Conservation (phyloP, 2,113 vertebrate species). For the Corvus moneduloides region DNA sequence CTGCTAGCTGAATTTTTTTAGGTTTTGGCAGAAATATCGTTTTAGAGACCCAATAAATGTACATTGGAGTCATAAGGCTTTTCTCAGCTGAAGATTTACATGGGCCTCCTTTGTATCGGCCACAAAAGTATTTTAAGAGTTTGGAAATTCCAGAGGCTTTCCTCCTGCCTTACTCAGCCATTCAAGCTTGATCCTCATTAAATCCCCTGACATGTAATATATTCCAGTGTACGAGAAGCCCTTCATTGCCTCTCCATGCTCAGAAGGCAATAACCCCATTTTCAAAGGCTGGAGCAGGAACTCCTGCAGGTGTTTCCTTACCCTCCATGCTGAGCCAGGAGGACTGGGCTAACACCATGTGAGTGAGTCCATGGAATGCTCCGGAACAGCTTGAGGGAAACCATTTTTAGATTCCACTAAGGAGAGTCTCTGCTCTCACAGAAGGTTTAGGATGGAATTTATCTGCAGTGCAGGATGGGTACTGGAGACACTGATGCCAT, state of each 20-base stretch:
- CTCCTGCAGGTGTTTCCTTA: constrained; percentile 43
- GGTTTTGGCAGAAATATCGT: constrained; percentile 47
- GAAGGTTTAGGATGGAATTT: not conserved
- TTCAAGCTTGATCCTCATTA: constrained; percentile 66
- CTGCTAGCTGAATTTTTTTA: constrained; percentile 4
- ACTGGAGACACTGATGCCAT: not conserved
- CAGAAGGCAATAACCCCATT: constrained; percentile 52
- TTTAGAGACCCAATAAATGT: constrained; percentile 55
- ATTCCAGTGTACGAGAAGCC: constrained; percentile 51
- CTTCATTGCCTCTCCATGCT: constrained; percentile 53
- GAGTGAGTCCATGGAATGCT: not conserved
- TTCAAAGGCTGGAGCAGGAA: constrained; percentile 61
- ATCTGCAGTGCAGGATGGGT: not conserved
- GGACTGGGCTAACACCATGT: not conserved
- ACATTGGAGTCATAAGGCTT: constrained; percentile 38
- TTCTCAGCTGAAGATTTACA: constrained; percentile 64
- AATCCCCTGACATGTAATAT: constrained; percentile 66
- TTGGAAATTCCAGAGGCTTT: constrained; percentile 68
- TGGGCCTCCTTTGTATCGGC: constrained; percentile 50
- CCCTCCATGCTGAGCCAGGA: not conserved
- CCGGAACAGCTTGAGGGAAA: not conserved
- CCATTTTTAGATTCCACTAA: not conserved
- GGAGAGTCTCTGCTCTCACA: not conserved
- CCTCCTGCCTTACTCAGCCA: constrained; percentile 55
- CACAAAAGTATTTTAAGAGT: constrained; percentile 67